Conservation (phyloP, 2,797 vertebrate species). For the Liasis olivaceus region DNA sequence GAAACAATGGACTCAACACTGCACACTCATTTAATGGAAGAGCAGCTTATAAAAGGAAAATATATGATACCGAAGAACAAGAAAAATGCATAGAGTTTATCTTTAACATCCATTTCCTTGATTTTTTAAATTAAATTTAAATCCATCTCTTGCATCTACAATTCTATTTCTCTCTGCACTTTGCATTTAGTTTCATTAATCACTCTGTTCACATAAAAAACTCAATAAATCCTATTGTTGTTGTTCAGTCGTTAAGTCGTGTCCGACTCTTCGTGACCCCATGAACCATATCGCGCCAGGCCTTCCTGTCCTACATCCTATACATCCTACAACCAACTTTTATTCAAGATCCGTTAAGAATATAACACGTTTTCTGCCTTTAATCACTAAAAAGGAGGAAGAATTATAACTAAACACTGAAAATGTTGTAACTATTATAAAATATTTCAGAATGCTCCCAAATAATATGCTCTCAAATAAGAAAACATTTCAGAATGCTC, state of each 20-base stretch:
- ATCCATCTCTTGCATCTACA: no score
- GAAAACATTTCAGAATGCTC: conserved; percentile 32
- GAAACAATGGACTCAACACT: not conserved
- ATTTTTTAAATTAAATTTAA: conserved; percentile 42
- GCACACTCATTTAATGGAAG: not conserved
- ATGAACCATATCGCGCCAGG: no score
- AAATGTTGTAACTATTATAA: conserved; percentile 2
- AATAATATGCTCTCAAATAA: not conserved
- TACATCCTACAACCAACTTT: conserved; percentile 33
- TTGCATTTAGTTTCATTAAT: conserved; percentile 22
- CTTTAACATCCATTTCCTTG: conserved; percentile 64
- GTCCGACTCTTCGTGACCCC: no score
- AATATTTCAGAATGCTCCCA: conserved; percentile 34
- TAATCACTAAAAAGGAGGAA: conserved; percentile 21
- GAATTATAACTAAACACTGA: conserved; percentile 11
- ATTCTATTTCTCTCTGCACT: conserved; percentile 24
- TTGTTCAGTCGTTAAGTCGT: no score
- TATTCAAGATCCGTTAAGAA: conserved; percentile 6
- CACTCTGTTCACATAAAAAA: conserved; percentile 26
- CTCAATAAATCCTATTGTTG: conserved; percentile 27
- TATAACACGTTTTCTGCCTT: conserved; percentile 25
- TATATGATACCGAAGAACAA: conserved; percentile 46
- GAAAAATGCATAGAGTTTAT: conserved; percentile 61
- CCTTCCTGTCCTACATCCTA: no score
- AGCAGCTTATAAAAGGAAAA: not conserved